Conservation (phyloP, 2,797 vertebrate species). For the Danio jaintianensis region DNA sequence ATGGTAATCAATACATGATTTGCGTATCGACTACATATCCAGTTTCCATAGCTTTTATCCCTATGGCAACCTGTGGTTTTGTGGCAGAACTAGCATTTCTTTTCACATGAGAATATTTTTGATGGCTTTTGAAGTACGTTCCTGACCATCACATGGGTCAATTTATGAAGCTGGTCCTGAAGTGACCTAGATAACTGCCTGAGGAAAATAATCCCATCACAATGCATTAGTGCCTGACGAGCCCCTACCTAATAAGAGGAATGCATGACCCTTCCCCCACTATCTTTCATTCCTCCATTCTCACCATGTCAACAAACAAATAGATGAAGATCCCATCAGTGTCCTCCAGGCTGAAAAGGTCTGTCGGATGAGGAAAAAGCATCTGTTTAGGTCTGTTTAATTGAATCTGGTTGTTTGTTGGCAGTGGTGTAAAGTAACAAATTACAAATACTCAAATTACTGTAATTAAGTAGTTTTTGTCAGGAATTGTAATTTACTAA, state of each 20-base stretch:
- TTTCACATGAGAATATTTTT: constrained; percentile 15
- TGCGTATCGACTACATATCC: constrained; percentile 53
- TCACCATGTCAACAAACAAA: constrained; percentile 42
- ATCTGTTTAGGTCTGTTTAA: not conserved
- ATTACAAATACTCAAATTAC: no score
- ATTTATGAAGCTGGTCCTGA: constrained; percentile 45
- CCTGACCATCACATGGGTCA: constrained; percentile 15
- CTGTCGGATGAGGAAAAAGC: not conserved
- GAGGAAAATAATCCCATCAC: constrained; percentile 60
- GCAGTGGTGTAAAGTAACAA: no score
- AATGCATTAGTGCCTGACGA: constrained; percentile 57
- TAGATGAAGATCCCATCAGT: constrained; percentile 37
- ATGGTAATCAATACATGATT: constrained; percentile 58
- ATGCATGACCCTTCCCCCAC: constrained; percentile 33
- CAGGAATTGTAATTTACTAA: no score
- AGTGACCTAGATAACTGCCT: constrained; percentile 52
- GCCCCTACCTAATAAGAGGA: constrained; percentile 53
- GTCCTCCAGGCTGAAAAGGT: constrained; percentile 23
- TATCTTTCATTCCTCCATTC: constrained; percentile 43
- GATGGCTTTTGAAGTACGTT: constrained; percentile 19
- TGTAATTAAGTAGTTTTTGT: no score
- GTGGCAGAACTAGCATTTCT: constrained; percentile 38
- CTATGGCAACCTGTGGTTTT: constrained; percentile 55
- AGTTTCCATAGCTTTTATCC: constrained; percentile 60
- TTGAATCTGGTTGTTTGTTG: not conserved